Conservation (phyloP, 2,113 vertebrate species). For the Actinemys pallida region DNA sequence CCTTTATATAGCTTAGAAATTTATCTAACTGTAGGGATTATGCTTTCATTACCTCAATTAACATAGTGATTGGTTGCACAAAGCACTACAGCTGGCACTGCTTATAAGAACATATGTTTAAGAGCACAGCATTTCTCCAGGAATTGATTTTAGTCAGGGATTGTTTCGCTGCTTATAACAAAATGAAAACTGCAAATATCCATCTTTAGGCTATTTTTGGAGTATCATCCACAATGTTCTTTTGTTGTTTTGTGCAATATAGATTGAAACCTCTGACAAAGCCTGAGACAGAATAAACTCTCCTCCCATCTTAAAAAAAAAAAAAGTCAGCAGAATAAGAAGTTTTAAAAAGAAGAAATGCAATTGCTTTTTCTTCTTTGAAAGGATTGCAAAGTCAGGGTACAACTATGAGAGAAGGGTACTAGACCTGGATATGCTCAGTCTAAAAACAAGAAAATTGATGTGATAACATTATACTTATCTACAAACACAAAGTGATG, state of each 20-base stretch:
- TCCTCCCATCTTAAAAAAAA: not conserved
- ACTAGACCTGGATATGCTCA: not conserved
- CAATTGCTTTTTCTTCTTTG: not conserved
- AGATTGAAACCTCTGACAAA: not conserved
- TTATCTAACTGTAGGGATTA: constrained; percentile 14
- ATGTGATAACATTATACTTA: not conserved
- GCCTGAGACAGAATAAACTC: not conserved
- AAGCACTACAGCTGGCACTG: constrained; percentile 47
- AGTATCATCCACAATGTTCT: constrained; percentile 20
- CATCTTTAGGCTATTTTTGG: constrained; percentile 4
- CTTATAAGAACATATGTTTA: constrained; percentile 54
- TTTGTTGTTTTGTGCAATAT: constrained; percentile 10
- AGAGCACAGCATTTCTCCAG: constrained; percentile 37
- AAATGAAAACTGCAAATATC: constrained; percentile 5
- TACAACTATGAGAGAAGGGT: not conserved
- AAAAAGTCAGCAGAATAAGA: not conserved
- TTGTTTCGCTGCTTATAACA: constrained; percentile 34
- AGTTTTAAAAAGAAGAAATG: not conserved
- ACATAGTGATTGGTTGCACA: constrained; percentile 1
- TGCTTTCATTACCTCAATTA: constrained; percentile 47
- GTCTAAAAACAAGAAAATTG: not conserved
- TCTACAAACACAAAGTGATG: not conserved
- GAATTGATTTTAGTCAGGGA: constrained; percentile 46
- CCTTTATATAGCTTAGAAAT: constrained; percentile 24
- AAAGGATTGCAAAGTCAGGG: not conserved